These are phyloP conservation scores for Pandemis heparana DNA, from an alignment of 2,888 invertebrate species.

Conservation along the genomic window DNA sequence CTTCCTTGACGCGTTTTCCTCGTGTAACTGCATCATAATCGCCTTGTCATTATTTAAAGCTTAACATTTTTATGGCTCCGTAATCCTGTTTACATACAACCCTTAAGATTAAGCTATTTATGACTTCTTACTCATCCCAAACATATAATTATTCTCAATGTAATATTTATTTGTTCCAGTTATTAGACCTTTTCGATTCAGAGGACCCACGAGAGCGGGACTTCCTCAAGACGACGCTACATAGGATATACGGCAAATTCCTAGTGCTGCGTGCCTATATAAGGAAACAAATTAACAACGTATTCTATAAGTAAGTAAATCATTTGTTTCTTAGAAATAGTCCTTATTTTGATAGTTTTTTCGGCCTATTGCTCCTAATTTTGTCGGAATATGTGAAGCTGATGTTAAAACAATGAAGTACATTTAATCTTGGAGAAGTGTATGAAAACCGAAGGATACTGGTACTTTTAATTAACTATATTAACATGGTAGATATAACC, in stretches of 20 bases:
- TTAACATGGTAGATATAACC: background rate
- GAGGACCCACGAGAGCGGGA: constrained; percentile 98
- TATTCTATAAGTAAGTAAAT: constrained; percentile 91
- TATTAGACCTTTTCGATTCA: constrained; percentile 98
- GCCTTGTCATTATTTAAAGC: constrained; percentile 1
- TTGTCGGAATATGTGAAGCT: background rate
- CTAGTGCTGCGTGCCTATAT: constrained; percentile 98
- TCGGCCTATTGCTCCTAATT: background rate
- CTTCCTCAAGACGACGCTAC: constrained; percentile 98
- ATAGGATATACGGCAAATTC: constrained; percentile 99
- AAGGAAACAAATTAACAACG: constrained; percentile 99
- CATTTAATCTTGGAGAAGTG: background rate
- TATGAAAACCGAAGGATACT: background rate
- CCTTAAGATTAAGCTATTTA: background rate
- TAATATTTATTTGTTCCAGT: constrained; percentile 76
- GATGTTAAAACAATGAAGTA: background rate
- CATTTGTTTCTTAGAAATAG: background rate
- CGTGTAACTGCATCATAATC: background rate
- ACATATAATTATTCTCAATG: constrained; percentile 26
- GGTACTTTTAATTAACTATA: background rate
- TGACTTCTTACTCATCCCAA: background rate
- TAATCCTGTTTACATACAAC: constrained; percentile 3
- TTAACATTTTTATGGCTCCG: constrained; percentile 10
- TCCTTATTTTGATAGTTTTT: background rate
- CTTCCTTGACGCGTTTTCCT: background rate